Base-by-base conservation (phyloP, 1,140 invertebrate species). In the Monochamus saltuarius region DNA sequence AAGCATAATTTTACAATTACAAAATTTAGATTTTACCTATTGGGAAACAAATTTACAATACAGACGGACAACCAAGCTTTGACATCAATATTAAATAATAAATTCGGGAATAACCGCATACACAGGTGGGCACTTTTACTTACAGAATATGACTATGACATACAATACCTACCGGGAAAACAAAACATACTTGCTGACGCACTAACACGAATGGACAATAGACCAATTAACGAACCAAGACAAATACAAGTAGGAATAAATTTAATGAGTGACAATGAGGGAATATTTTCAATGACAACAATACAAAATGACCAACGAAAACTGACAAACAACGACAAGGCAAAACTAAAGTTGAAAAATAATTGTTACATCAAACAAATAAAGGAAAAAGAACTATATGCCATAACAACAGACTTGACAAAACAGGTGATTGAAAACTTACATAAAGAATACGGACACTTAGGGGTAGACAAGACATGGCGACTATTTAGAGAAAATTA, bases 71-170 rank as follows among this genome's bases (percentile, higher is more conserved):
- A 29, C 6, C 22, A 29, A 29, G 22, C 22, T 29, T 29, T 29
- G 22, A 29, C 22, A 3, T n/a, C 19, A 14, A 34, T 50, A 13
- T 3, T 29, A 6, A 50, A 34, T 11, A n/a, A 35, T 3, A 50
- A 35, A 36, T 36, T n/a, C 9, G 17, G 11, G 6, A 50, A 50
- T 35, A 35, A 4, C 11, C 22, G 1, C 4, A 50, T 50, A 13
- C 29, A 50, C 14, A 29, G 47, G 34, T 22, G 17, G 17, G 14
- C 11, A 50, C 35, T 35, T 13, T 6, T 35, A 22, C 7, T 34
- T 34, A 19, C 22, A 29, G 47, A 50, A 34, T 50, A 50, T 29
- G 29, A 50, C n/a, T 50, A 34, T 35, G 34, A 50, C 22, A 35
- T 50, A 34, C 8, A n/a, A n/a, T n/a, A 50, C 22, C 29, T 50